Evolutionary conservation across 2,797 vertebrate genomes (phyloP).

Genomic region (Megaceryle alcyon): DNA sequence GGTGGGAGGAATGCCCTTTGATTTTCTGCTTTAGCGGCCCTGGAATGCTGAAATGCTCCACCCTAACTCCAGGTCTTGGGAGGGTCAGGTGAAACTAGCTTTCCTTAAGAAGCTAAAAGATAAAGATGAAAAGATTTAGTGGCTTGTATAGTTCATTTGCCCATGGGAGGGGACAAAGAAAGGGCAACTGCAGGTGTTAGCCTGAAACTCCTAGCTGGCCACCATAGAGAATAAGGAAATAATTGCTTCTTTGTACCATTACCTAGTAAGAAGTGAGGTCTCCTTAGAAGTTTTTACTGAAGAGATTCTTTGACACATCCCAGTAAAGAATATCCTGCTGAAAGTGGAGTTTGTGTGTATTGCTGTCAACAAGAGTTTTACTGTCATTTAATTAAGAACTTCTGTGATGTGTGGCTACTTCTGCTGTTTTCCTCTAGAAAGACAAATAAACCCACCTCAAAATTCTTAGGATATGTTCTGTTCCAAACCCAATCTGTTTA

Average conservation of each 20-base stretch:
- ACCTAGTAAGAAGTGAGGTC: neutral
- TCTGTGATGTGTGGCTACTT: neutral
- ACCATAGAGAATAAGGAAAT: constrained; percentile 1
- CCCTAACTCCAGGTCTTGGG: constrained; percentile 30
- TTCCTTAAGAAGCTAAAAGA: constrained; percentile 48
- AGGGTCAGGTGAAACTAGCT: constrained; percentile 37
- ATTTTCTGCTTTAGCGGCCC: constrained; percentile 44
- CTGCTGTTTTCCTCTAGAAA: neutral
- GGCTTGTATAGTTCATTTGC: constrained; percentile 37
- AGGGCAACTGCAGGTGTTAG: constrained; percentile 27
- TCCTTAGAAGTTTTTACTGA: constrained; percentile 27
- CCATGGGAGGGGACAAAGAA: neutral
- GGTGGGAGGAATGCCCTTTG: constrained; percentile 52
- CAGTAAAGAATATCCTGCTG: neutral
- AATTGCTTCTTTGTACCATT: neutral
- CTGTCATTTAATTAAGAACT: neutral
- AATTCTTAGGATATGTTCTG: neutral
- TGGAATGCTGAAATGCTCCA: constrained; percentile 18
- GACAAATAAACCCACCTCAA: neutral
- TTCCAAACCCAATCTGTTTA: neutral
- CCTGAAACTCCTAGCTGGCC: constrained; percentile 9
- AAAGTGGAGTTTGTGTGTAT: neutral
- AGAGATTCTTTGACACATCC: neutral
- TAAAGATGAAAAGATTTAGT: constrained; percentile 46
- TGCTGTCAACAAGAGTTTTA: neutral